A percentile compares a stretch with the other conserved stretches of the same genome.
phyloP scores from a whole-genome alignment of 2,888 invertebrate species.

The Ceramica pisi region DNA sequence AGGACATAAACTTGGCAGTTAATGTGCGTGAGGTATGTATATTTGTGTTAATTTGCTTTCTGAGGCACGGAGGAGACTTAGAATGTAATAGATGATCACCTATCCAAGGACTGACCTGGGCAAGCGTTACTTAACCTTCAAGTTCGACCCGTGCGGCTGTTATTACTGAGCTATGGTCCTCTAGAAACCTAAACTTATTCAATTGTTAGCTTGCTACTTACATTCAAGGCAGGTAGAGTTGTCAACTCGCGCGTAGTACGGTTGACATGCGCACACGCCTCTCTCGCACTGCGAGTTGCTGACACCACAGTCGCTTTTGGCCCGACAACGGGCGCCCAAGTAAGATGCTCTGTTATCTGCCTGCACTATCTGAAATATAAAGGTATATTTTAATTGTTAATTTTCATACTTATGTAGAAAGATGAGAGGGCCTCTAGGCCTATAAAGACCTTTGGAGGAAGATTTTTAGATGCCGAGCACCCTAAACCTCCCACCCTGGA shows the following conservation, averaged over 20 bases:
- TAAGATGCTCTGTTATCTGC: constrained; percentile 75
- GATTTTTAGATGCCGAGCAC: not conserved
- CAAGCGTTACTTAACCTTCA: not conserved
- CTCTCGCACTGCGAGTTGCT: constrained; percentile 92
- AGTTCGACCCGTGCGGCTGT: not conserved
- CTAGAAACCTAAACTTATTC: not conserved
- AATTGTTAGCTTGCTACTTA: constrained; percentile 87
- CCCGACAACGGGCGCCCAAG: constrained; percentile 92
- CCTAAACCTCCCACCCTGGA: no score
- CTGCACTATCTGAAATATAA: constrained; percentile 77
- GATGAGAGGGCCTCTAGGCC: no score
- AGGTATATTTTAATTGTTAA: constrained; percentile 15
- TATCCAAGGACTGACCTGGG: not conserved
- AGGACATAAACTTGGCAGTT: constrained; percentile 32
- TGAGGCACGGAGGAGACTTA: no score
- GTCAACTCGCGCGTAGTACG: constrained; percentile 95
- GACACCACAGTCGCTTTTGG: constrained; percentile 92
- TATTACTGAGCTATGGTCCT: not conserved
- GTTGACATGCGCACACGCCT: constrained; percentile 95
- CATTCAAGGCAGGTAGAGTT: constrained; percentile 95
- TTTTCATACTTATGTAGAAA: not conserved
- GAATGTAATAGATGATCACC: not conserved
- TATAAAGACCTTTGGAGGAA: no score
- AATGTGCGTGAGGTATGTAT: constrained; percentile 24
- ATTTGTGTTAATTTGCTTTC: constrained; percentile 14